phyloP scores from a whole-genome alignment of 2,113 vertebrate species.

The Xyliphius kryptos region DNA sequence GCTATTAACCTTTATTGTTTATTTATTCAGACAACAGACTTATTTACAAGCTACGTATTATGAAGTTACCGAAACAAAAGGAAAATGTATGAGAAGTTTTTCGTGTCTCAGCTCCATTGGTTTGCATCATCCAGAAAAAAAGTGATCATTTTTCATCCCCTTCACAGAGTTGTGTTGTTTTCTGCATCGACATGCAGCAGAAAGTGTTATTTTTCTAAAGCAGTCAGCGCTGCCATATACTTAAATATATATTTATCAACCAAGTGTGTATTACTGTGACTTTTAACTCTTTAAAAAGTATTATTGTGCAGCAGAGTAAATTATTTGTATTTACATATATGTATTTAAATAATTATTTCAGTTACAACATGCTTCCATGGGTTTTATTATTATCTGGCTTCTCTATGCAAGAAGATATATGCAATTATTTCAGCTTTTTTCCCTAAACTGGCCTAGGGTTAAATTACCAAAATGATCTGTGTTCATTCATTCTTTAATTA shows the following conservation, averaged over 20 bases:
- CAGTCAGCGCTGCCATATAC: conserved; percentile 32
- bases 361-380: conserved; percentile 26
- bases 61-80: conserved; percentile 5
- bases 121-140: conserved; percentile 9
- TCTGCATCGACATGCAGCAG: conserved; percentile 18
- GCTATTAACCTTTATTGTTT: conserved; percentile 22
- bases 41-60: conserved; percentile 16
- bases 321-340: conserved; percentile 15
- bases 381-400: conserved; percentile 57
- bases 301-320: conserved; percentile 29
- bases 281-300: conserved; percentile 28
- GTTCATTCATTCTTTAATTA: not conserved
- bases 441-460: too few species aligned
- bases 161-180: conserved; percentile 4
- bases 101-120: not conserved
- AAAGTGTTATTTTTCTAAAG: conserved; percentile 41
- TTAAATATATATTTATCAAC: conserved; percentile 31
- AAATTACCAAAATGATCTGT: too few species aligned
- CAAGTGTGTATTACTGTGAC: conserved; percentile 38
- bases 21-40: conserved; percentile 10
- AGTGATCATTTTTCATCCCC: conserved; percentile 17
- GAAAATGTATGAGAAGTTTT: too few species aligned
- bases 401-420: conserved; percentile 68
- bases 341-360: conserved; percentile 24
- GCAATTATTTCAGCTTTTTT: conserved; percentile 56